Conservation (phyloP, 2,797 vertebrate genomes). For the Carcharodon carcharias region DNA sequence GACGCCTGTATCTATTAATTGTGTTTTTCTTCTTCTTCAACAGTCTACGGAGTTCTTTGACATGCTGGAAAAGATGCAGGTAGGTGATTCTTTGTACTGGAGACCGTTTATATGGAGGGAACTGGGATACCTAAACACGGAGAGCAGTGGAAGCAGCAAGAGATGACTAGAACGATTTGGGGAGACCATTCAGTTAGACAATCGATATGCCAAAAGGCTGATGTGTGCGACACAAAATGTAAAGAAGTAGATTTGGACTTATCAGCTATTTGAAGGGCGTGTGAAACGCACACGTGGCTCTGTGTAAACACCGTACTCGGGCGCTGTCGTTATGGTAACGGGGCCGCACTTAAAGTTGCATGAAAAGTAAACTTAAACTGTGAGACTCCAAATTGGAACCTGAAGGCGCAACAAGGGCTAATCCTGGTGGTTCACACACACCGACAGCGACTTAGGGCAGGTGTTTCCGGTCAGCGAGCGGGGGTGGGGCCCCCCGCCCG, state of each 20-base stretch:
- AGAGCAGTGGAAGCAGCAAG: background rate
- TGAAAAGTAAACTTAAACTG: background rate
- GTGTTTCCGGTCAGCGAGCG: too few species aligned
- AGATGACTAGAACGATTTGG: background rate
- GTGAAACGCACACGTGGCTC: background rate
- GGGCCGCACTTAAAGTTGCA: background rate
- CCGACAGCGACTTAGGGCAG: background rate
- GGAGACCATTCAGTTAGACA: background rate
- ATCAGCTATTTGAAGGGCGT: background rate
- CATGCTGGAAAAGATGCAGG: constrained; percentile 98
- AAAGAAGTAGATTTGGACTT: background rate
- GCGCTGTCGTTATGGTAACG: background rate
- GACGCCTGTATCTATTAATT: constrained; percentile 46
- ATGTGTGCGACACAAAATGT: background rate
- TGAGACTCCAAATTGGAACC: background rate
- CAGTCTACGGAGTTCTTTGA: constrained; percentile 98
- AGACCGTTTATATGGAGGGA: too few species aligned
- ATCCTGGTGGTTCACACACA: background rate
- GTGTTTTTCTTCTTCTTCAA: background rate
- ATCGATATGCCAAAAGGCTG: background rate
- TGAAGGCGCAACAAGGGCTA: background rate
- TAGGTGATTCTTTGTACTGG: constrained; percentile 50
- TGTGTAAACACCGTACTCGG: background rate
- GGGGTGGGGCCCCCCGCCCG: too few species aligned
- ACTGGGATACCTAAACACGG: background rate